A percentile compares a stretch with the other conserved stretches of the same genome.
Conservation (phyloP, 2,888 invertebrate genomes). For the Drosophila neotestacea region DNA sequence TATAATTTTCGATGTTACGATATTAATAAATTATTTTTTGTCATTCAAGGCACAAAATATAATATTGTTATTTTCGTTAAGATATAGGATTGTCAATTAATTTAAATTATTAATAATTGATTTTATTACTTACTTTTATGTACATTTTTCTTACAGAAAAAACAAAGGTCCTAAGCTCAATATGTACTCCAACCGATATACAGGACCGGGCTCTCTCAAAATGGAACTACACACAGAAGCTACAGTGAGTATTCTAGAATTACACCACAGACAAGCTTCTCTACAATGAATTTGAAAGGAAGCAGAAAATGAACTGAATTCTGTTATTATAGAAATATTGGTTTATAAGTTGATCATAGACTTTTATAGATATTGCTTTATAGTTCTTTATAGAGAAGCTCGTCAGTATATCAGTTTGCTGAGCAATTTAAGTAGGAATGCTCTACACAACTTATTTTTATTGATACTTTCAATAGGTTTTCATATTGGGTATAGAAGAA, state of each 20-base stretch:
- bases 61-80: no score
- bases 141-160: conserved; percentile 40
- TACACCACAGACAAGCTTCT: background rate
- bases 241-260: conserved; percentile 84
- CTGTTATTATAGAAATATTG: no score
- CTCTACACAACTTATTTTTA: background rate
- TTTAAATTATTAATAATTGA: no score
- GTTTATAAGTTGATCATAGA: no score
- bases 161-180: conserved; percentile 85
- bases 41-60: no score
- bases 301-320: no score
- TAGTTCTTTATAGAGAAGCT: background rate
- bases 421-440: background rate
- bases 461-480: conserved; percentile 85
- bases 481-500: conserved; percentile 89
- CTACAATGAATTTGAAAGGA: background rate
- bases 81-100: no score
- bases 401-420: background rate
- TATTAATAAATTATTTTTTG: no score
- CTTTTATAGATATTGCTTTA: no score
- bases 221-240: conserved; percentile 86
- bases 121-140: background rate
- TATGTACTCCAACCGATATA: conserved; percentile 88
- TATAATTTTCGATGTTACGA: no score
- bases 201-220: conserved; percentile 88